Base-by-base conservation (phyloP, 2,888 invertebrate genomes). In the Ischnura elegans region DNA sequence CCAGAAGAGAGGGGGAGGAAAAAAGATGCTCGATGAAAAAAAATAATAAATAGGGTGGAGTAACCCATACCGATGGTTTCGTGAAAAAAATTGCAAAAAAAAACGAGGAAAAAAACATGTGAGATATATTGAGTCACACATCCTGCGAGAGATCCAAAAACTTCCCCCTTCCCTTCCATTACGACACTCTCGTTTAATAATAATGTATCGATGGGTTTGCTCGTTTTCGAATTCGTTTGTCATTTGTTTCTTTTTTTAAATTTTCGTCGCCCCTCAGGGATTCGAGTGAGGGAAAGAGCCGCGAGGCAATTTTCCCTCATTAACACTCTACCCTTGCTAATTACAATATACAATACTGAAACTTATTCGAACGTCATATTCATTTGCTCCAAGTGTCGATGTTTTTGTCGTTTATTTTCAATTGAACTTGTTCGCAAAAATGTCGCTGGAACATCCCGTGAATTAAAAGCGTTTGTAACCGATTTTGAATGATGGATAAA, bases 331-430 rank as follows among this genome's bases (percentile, higher is more conserved):
- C 90, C 66, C 43, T 10, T 61, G 90, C 61, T 90, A 90, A 90
- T 90, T 90, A 90, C 90, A 66, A 90, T 90, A 90, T 90, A 90
- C 90, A 90, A 66, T 90, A 90, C 61, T 45, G 61, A 66, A 90
- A 90, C 90, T 90, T 90, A 90, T 90, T 90, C 90, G 61, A n/a
- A 90, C 90, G 90, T 90, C 90, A 90, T 90, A 90, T 90, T 90
- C 90, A 43, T 90, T 87, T 55, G 87, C 51, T 55, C 61, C 87
- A 36, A 51, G 21, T 16, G 29, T 76, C 36, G 76, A n/a, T 76
- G 76, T 29, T 51, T n/a, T 51, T 76, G 76, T 76, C 76, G 76
- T 76, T 76, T 36, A 36, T 76, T 76, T 76, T 76, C 76, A 76
- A 76, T 76, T 76, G 76, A 76, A 76, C 29, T 76, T 36, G 76